phyloP scores from a whole-genome alignment of 2,113 vertebrate genomes.

The Anarrhichthys ocellatus region DNA sequence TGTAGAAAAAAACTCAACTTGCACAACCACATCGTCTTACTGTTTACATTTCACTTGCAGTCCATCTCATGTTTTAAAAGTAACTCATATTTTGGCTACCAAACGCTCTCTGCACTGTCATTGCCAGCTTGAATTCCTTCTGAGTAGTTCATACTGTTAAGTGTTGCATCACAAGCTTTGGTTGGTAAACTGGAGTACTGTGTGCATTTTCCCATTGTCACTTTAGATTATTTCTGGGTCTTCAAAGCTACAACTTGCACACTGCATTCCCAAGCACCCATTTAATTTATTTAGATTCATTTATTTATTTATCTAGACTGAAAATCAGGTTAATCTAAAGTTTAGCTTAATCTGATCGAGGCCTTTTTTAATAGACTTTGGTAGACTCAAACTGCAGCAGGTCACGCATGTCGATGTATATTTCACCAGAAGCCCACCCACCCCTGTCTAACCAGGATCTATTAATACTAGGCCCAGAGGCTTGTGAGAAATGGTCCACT shows the following conservation, averaged over 20 bases:
- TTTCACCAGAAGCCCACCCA: constrained; percentile 48
- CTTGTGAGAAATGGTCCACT: constrained; percentile 58
- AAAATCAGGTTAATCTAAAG: constrained; percentile 11
- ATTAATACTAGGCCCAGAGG: constrained; percentile 68
- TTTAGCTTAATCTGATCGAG: constrained; percentile 1
- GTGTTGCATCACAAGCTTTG: not conserved
- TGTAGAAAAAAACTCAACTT: not conserved
- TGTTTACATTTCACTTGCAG: not conserved
- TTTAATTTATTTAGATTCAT: not conserved
- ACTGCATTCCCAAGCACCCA: not conserved
- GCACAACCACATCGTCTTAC: not conserved
- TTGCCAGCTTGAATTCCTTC: not conserved
- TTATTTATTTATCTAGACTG: not conserved
- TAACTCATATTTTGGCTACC: not conserved
- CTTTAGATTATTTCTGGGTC: not conserved
- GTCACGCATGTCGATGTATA: constrained; percentile 37
- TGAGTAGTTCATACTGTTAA: not conserved
- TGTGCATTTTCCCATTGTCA: not conserved
- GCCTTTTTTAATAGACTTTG: not conserved
- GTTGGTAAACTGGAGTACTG: not conserved
- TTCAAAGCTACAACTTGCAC: not conserved
- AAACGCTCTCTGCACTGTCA: not conserved
- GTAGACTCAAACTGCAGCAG: constrained; percentile 8
- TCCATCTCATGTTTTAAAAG: not conserved
- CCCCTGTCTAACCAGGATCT: constrained; percentile 37